These are phyloP conservation scores for Sardina pilchardus DNA, from an alignment of 2,113 vertebrate species.

Conservation along the genomic window DNA sequence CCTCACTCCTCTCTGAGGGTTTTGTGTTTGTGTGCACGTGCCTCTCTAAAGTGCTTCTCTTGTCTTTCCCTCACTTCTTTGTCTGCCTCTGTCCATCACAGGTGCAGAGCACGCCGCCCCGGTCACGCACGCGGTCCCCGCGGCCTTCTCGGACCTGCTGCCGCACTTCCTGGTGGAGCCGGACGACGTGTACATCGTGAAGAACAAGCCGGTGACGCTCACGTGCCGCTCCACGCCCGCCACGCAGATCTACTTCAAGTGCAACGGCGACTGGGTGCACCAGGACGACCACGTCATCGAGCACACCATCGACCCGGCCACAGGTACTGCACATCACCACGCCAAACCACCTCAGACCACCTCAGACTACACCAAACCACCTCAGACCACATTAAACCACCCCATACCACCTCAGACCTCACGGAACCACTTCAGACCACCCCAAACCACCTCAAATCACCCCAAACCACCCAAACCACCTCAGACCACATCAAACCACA, in stretches of 20 bases:
- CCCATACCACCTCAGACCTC: too few relatives aligned
- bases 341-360: too few relatives aligned
- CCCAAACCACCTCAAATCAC: too few relatives aligned
- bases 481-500: too few relatives aligned
- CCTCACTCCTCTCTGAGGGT: not conserved
- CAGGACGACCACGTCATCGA: slow-evolving; percentile 91
- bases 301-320: slow-evolving; percentile 80
- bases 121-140: slow-evolving; percentile 79
- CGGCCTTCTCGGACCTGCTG: slow-evolving; percentile 82
- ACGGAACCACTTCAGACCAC: too few relatives aligned
- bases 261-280: slow-evolving; percentile 98
- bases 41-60: slow-evolving; percentile 2
- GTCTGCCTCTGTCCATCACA: slow-evolving; percentile 48
- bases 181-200: slow-evolving; percentile 91
- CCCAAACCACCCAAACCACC: too few relatives aligned
- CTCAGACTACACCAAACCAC: too few relatives aligned
- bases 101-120: slow-evolving; percentile 88
- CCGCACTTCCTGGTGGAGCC: slow-evolving; percentile 96
- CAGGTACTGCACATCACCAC: slow-evolving; percentile 70
- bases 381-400: too few relatives aligned
- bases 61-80: not conserved
- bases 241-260: slow-evolving; percentile 99
- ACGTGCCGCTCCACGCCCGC: slow-evolving; percentile 91
- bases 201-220: slow-evolving; percentile 95
- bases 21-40: not conserved